Evolutionary conservation across 2,888 invertebrate species (phyloP), one percentile per base, ranked within the genome.

Genomic region (Zaprionus obscuricornis): DNA sequence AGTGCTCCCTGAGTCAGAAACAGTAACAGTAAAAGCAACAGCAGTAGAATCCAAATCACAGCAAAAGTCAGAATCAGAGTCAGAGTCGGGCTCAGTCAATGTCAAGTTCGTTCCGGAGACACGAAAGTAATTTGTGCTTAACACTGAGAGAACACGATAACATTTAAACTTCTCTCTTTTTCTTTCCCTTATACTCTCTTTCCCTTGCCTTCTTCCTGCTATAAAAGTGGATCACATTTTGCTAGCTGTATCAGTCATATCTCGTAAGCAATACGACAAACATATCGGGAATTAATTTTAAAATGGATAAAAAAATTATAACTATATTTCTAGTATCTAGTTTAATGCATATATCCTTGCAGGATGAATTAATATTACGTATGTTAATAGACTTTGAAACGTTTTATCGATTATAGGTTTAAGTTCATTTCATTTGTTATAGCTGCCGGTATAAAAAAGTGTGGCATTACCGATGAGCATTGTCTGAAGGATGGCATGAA

Each of bases 361-460:
- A 31, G 24, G 16, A 51, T 7, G 40, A 36, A 13, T 17, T 36
- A 1, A 56, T 71, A 14, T 16, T 82, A 3, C 85, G 81, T 81
- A 63, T 3, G 85, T n/a, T n/a, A n/a, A n/a, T n/a, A n/a, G n/a
- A n/a, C n/a, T n/a, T n/a, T n/a, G n/a, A n/a, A n/a, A n/a, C n/a
- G n/a, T n/a, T n/a, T n/a, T n/a, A n/a, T n/a, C n/a, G n/a, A n/a
- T n/a, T n/a, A n/a, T n/a, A n/a, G n/a, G n/a, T n/a, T n/a, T n/a
- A n/a, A n/a, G n/a, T n/a, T n/a, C n/a, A n/a, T n/a, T n/a, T n/a
- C n/a, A n/a, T n/a, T n/a, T n/a, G n/a, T n/a, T n/a, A n/a, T n/a
- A 85, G 85, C 82, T 4, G 37, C 50, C 18, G 72, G 67, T 1
- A 45, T 88, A 7, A 24, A 33, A 10, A 68, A 66, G 42, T 88